Conservation (phyloP, 2,888 invertebrate species). For the Stratiomys singularior region DNA sequence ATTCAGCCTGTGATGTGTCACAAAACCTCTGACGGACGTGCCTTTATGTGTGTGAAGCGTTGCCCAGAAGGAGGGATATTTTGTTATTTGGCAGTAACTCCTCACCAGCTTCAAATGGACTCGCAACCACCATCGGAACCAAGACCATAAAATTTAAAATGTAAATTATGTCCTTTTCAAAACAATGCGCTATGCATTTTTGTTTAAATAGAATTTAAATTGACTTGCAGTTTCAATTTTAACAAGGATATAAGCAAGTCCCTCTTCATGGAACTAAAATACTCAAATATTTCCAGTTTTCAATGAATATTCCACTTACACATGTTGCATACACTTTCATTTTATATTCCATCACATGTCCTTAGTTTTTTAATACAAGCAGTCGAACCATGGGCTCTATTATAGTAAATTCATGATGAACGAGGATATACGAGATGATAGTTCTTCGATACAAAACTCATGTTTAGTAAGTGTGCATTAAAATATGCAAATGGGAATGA, state of each 20-base stretch:
- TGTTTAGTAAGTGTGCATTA: neutral
- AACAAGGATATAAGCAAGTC: too few relatives aligned
- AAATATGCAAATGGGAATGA: neutral
- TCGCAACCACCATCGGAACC: neutral
- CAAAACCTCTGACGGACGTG: conserved; percentile 68
- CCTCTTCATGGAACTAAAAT: too few relatives aligned
- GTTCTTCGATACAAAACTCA: too few relatives aligned
- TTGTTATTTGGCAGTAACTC: conserved; percentile 70
- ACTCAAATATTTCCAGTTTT: too few relatives aligned
- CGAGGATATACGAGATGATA: neutral
- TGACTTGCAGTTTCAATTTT: too few relatives aligned
- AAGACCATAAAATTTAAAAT: neutral
- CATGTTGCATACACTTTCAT: neutral
- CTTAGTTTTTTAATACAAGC: neutral
- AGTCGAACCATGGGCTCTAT: neutral
- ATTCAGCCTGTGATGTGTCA: conserved; percentile 67
- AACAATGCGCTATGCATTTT: too few relatives aligned
- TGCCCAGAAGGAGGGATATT: conserved; percentile 68
- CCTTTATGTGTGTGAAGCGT: conserved; percentile 67
- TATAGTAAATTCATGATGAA: neutral
- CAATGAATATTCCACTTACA: neutral
- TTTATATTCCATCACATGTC: conserved; percentile 27
- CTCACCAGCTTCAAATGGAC: conserved; percentile 52
- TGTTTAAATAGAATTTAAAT: too few relatives aligned
- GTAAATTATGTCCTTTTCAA: too few relatives aligned